phyloP scores from a whole-genome alignment of 2,888 invertebrate genomes.

The Drosophila dives region DNA sequence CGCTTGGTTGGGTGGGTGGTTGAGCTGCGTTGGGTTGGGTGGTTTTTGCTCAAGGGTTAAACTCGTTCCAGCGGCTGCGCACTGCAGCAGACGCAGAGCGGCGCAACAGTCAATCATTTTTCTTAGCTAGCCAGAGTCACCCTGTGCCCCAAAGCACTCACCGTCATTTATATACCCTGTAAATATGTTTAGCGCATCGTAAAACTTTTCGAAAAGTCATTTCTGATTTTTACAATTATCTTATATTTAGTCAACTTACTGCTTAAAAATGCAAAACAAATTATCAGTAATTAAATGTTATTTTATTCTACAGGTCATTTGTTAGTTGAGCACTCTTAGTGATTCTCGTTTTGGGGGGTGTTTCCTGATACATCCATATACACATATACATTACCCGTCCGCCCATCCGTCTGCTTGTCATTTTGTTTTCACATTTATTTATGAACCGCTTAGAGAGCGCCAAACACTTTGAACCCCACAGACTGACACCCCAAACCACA shows the following conservation, averaged over 20 bases:
- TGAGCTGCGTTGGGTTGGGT: conserved; percentile 35
- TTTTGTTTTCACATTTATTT: conserved; percentile 77
- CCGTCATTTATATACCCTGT: conserved; percentile 32
- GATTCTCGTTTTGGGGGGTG: conserved; percentile 26
- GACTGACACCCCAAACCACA: conserved; percentile 39
- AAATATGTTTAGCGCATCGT: not conserved
- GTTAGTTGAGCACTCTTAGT: not conserved
- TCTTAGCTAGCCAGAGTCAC: conserved; percentile 34
- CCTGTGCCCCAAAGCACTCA: conserved; percentile 40
- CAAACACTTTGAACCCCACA: conserved; percentile 74
- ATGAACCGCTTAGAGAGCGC: conserved; percentile 77
- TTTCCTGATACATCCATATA: conserved; percentile 10
- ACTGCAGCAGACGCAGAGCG: conserved; percentile 28
- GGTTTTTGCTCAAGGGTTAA: conserved; percentile 54
- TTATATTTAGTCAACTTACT: too few species aligned
- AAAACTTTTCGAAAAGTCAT: not conserved
- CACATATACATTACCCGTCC: conserved; percentile 18
- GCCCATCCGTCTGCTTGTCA: conserved; percentile 53
- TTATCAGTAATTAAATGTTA: not conserved
- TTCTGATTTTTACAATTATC: not conserved
- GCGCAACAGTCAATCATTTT: conserved; percentile 32
- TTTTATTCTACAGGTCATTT: conserved; percentile 20
- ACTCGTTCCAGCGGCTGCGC: conserved; percentile 67
- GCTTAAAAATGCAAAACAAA: not conserved
- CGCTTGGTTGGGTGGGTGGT: conserved; percentile 22